Evolutionary conservation across 1,140 invertebrate species (phyloP), one percentile per base, ranked within the genome.

Genomic region (Himalopsyche phryganea): DNA sequence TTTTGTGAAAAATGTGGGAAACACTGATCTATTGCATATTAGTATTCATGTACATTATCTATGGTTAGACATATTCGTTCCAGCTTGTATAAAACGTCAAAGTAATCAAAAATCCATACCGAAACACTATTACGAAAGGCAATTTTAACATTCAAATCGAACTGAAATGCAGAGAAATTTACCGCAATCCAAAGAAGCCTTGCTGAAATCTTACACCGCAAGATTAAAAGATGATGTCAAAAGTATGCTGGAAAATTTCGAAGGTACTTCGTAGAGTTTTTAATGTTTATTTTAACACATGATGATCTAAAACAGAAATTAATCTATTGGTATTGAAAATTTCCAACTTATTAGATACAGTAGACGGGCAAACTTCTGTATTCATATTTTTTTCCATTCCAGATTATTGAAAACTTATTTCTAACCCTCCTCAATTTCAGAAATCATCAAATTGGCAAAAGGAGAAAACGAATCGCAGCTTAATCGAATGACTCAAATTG

Each of bases 191-290:
- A 96, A 96, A 79, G 94, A 97, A 77, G 94, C 93, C 13, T 75
- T 96, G 19, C 74, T 98, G 3, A 96, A 96, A 78, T 94, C 91
- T 0, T 98, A 97, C 69, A 91, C 90, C 42, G 94, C 91, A 10
- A 77, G 93, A 50, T 75, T 98, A 10, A 96, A 96, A 78, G 94
- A 97, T 74, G 94, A 97, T 78, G 89, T 97, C 0, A 94, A 93
- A 76, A 94, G 94, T 49, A 97, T 98, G 91, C 72, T 96, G 28
- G 94, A 97, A 73, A 98, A 98, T 75, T 98, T 95, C 77, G 88
- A 91, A 85, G 91, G 91, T 92, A 81, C 69, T 48, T n/a, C 10
- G n/a, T 17, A 13, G 41, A 44, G 4, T 17, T 44, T 6, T 5
- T 5, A 13, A 6, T 15, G n/a, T 6, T 13, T 6, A 5, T 6